Evolutionary conservation across 2,113 vertebrate species (phyloP).

Genomic region (Dromaius novaehollandiae): DNA sequence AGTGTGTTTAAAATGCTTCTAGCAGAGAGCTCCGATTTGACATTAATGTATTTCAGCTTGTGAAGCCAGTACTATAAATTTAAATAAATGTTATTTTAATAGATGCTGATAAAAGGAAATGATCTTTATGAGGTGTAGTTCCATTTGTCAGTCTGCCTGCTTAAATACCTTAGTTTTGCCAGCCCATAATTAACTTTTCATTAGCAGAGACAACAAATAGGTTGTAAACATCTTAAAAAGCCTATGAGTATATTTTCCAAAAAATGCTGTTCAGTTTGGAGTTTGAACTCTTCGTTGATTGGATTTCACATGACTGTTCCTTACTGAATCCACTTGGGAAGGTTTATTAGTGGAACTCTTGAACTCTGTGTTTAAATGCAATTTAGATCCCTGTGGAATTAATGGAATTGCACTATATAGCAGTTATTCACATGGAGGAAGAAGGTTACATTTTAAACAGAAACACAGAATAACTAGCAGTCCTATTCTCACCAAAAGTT

Average conservation of each 20-base stretch:
- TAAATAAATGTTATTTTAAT: constrained; percentile 49
- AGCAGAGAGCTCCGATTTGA: constrained; percentile 17
- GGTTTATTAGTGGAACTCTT: neutral
- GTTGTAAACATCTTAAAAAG: neutral
- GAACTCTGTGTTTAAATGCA: neutral
- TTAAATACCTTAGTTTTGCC: neutral
- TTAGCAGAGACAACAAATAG: neutral
- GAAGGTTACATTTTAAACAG: neutral
- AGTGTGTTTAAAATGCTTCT: neutral
- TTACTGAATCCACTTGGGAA: neutral
- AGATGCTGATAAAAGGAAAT: neutral
- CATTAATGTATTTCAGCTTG: constrained; percentile 24
- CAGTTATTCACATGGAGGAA: neutral
- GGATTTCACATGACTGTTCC: neutral
- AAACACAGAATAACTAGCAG: neutral
- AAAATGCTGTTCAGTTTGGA: neutral
- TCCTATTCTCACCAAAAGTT: neutral
- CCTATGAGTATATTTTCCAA: neutral
- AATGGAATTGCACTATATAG: neutral
- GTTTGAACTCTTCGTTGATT: neutral
- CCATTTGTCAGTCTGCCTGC: neutral
- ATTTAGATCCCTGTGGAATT: neutral
- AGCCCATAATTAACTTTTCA: neutral
- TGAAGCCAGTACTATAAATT: constrained; percentile 7
- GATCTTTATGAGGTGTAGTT: neutral